Base-by-base conservation (phyloP, 2,113 vertebrate genomes). In the Pterocles orientalis region DNA sequence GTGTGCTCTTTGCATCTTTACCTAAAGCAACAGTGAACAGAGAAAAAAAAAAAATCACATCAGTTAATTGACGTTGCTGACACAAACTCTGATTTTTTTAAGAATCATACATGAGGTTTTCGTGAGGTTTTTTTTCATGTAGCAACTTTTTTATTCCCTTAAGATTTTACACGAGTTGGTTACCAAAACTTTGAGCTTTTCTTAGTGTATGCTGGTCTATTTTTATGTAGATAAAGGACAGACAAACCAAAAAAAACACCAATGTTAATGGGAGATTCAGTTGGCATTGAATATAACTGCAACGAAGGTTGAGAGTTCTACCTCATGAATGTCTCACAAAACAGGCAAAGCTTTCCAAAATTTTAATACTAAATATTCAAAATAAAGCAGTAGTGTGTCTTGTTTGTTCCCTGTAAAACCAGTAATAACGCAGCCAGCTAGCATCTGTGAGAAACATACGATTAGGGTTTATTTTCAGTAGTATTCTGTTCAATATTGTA, bases 361-460 rank as follows among this genome's bases (percentile, higher is more conserved):
- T 2, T 76, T 81, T 94, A 48, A 90, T 10, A 82, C 8, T 54
- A 94, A 95, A 94, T 57, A 92, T n/a, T 39, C 23, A 94, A 88
- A 94, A 79, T 61, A 94, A 90, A 90, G 20, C 4, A 45, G 12
- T 24, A 43, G 12, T 39, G 14, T 57, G 43, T 51, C 21, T 47
- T 91, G 86, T 86, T 90, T 72, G 18, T 85, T 86, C 83, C 80
- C 66, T 66, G 19, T 78, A 77, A 96, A 94, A 76, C 23, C 25
- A 45, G 39, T 45, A 86, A 75, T 68, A 86, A 84, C 26, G 20
- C 36, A 62, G 71, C 54, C 58, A 90, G 57, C 51, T 61, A 70
- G 4, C 33, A 41, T 90, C 45, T 82, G 58, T 61, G 71, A 85
- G 47, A 92, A 94, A 81, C 48, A 50, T 65, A 71, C 10, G 86